Conservation (phyloP, 2,888 invertebrate genomes). For the Plebejus melissa region DNA sequence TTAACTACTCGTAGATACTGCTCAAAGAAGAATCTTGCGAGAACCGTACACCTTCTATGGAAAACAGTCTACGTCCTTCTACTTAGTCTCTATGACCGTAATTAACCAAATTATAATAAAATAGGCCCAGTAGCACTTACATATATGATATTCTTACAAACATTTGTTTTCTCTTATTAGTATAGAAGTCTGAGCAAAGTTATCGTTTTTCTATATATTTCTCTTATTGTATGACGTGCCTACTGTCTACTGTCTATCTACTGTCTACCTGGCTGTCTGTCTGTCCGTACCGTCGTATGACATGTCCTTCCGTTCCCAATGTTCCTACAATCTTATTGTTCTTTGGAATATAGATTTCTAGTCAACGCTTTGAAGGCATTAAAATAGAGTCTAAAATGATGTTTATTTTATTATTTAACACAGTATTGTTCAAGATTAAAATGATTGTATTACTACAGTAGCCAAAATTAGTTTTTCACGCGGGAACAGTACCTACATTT, state of each 20-base stretch:
- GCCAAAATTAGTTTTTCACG: too few species aligned
- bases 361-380: not conserved
- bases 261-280: not conserved
- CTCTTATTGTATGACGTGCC: not conserved
- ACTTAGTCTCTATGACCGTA: too few species aligned
- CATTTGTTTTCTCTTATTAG: not conserved
- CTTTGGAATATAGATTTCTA: not conserved
- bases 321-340: not conserved
- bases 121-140: too few species aligned
- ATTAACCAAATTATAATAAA: not conserved
- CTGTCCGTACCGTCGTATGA: not conserved
- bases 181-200: not conserved
- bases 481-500: too few species aligned
- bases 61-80: too few species aligned
- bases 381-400: not conserved
- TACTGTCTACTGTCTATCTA: not conserved
- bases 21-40: too few species aligned
- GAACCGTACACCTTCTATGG: too few species aligned
- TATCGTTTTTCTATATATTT: too few species aligned
- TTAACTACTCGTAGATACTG: too few species aligned
- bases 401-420: too few species aligned
- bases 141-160: not conserved
- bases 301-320: slow-evolving; percentile 3
- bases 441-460: too few species aligned
- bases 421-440: too few species aligned